phyloP scores from a whole-genome alignment of 2,113 vertebrate species.

The Bubalus kerabau region DNA sequence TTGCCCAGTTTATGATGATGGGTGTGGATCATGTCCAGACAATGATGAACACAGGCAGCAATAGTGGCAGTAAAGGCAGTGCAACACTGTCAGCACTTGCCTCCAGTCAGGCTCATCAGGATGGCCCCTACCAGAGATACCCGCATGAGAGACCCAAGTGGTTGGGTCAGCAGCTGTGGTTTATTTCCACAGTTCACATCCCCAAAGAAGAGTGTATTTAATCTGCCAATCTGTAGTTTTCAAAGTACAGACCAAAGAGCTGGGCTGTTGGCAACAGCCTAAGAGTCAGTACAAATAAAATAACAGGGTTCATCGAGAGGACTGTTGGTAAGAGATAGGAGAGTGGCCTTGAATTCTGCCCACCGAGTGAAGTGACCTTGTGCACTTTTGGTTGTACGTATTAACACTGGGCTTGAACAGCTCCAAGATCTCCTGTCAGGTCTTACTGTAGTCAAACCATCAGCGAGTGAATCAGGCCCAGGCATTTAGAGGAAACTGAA shows the following conservation, averaged over 20 bases:
- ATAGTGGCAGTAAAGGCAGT: not conserved
- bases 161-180: not conserved
- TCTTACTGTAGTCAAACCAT: not conserved
- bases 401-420: not conserved
- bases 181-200: not conserved
- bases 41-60: not conserved
- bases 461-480: not conserved
- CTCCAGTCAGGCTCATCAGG: not conserved
- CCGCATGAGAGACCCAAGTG: not conserved
- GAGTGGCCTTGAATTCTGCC: slow-evolving; percentile 3
- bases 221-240: not conserved
- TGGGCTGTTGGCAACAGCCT: not conserved
- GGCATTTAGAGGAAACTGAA: not conserved
- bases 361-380: not conserved
- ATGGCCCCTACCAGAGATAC: not conserved
- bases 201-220: not conserved
- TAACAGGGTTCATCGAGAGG: not conserved
- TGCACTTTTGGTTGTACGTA: not conserved
- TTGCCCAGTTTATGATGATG: not conserved
- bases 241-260: not conserved
- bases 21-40: not conserved
- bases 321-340: not conserved
- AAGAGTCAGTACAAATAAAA: not conserved
- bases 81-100: not conserved
- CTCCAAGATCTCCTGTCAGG: not conserved